A percentile compares a stretch with the other conserved stretches of the same genome.
Evolutionary conservation across 2,888 invertebrate genomes (phyloP).

Genomic region (Petrolisthes cinctipes): DNA sequence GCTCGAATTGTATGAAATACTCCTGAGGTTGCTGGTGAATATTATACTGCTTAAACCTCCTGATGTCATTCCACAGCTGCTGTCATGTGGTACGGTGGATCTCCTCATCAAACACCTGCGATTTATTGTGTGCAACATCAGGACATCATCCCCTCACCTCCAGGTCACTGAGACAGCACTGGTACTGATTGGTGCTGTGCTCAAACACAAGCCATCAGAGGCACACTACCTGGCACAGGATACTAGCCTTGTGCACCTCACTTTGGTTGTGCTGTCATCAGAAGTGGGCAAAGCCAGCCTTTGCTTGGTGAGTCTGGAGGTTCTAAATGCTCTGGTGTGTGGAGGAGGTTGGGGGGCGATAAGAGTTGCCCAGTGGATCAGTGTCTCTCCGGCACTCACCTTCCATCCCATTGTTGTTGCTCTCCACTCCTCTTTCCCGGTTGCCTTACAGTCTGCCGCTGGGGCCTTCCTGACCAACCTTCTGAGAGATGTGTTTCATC

Average conservation of each 20-base stretch:
- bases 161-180: constrained; percentile 29
- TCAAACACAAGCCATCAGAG: constrained; percentile 29
- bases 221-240: constrained; percentile 38
- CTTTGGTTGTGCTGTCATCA: constrained; percentile 33
- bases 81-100: constrained; percentile 28
- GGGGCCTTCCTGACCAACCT: constrained; percentile 34
- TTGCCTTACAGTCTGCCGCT: constrained; percentile 23
- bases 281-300: background rate
- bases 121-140: constrained; percentile 10
- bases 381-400: constrained; percentile 28
- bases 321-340: constrained; percentile 38
- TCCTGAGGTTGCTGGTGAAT: constrained; percentile 39
- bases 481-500: constrained; percentile 18
- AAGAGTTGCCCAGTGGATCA: constrained; percentile 40
- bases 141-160: constrained; percentile 25
- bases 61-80: constrained; percentile 39
- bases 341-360: constrained; percentile 53
- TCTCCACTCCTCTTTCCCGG: constrained; percentile 24
- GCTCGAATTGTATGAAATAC: constrained; percentile 47
- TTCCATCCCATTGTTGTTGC: constrained; percentile 39
- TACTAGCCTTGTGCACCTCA: constrained; percentile 45
- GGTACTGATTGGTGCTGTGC: constrained; percentile 34
- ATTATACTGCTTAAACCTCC: constrained; percentile 30
- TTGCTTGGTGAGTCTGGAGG: constrained; percentile 30
- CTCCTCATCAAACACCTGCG: constrained; percentile 46